Evolutionary conservation across 2,113 vertebrate species (phyloP).

Genomic region (Daubentonia madagascariensis): DNA sequence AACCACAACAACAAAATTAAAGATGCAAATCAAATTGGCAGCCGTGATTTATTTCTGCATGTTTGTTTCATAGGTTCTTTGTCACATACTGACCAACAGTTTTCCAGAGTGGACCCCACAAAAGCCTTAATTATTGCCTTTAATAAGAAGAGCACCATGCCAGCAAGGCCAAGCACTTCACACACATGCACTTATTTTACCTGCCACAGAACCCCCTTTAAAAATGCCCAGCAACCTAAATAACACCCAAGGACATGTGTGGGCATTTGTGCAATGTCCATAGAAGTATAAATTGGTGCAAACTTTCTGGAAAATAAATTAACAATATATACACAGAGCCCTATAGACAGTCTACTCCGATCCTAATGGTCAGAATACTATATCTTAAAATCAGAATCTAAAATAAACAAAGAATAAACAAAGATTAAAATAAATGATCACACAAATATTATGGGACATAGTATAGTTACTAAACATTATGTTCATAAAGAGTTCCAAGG

Average conservation of each 20-base stretch:
- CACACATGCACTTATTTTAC: background rate
- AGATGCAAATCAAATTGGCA: background rate
- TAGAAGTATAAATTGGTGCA: background rate
- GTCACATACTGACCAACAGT: background rate
- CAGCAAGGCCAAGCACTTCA: background rate
- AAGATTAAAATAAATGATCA: background rate
- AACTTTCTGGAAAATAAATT: background rate
- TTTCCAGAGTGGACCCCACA: background rate
- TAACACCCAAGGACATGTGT: background rate
- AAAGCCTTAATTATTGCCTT: background rate
- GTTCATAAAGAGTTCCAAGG: background rate
- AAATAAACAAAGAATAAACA: background rate
- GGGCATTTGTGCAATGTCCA: background rate
- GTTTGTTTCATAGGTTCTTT: background rate
- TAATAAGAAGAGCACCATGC: background rate
- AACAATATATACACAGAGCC: background rate
- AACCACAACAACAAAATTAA: background rate
- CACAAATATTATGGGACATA: background rate
- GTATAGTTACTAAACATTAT: background rate
- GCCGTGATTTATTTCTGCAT: background rate
- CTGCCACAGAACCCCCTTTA: background rate
- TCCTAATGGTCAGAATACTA: background rate
- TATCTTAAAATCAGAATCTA: background rate
- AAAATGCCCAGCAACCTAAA: background rate
- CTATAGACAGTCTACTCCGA: background rate